A percentile compares a stretch with the other conserved stretches of the same genome.
Evolutionary conservation across 2,113 vertebrate genomes (phyloP).

Genomic region (Macrotis lagotis): DNA sequence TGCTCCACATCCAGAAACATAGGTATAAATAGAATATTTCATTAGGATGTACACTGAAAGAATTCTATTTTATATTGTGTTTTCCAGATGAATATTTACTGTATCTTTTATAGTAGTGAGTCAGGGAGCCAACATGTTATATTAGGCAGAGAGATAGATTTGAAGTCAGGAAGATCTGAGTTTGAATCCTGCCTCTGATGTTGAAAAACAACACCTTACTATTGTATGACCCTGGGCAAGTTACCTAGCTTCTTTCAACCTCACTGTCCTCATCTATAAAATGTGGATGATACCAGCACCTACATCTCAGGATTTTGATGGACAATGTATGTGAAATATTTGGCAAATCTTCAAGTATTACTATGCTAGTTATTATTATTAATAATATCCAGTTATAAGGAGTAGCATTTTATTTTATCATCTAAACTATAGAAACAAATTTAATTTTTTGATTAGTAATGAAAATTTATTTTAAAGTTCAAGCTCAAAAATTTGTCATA

Average conservation of each 20-base stretch:
- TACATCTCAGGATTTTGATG: neutral
- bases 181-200: neutral
- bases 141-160: neutral
- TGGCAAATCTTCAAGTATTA: neutral
- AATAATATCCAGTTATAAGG: neutral
- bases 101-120: neutral
- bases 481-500: neutral
- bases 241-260: neutral
- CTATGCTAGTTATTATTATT: neutral
- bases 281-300: neutral
- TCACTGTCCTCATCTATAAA: neutral
- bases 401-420: neutral
- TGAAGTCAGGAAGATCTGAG: neutral
- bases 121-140: neutral
- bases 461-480: neutral
- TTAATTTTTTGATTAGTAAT: neutral
- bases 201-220: neutral
- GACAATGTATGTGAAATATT: neutral
- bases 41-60: neutral
- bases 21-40: neutral
- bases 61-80: neutral
- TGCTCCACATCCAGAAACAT: neutral
- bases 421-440: neutral
- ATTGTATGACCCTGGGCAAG: neutral
- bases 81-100: neutral